Conservation (phyloP, 2,797 vertebrate genomes). For the Botia almorhae region DNA sequence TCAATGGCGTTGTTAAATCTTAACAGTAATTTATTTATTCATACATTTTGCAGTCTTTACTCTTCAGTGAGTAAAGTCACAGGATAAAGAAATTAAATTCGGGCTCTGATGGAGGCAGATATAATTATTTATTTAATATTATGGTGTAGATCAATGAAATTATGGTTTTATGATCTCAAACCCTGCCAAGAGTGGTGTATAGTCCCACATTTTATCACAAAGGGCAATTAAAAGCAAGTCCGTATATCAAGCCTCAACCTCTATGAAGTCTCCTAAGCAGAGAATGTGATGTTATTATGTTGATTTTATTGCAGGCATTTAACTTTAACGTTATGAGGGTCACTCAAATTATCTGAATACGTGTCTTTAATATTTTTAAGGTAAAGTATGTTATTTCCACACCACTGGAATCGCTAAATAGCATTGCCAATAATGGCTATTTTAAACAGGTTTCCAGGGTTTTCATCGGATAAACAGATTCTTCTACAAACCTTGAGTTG, state of each 20-base stretch:
- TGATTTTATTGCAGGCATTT: conserved; percentile 44
- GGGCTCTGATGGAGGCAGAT: conserved; percentile 65
- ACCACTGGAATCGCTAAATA: neutral
- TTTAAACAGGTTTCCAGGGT: too few species aligned
- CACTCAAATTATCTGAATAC: conserved; percentile 21
- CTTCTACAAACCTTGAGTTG: too few species aligned
- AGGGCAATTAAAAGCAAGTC: conserved; percentile 71
- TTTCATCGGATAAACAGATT: too few species aligned
- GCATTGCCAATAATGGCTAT: neutral
- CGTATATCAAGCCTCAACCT: conserved; percentile 67
- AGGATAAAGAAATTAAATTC: conserved; percentile 63
- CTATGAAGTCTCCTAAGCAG: neutral
- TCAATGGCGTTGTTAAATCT: neutral
- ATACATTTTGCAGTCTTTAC: neutral
- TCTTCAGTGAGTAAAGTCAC: conserved; percentile 8
- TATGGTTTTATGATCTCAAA: conserved; percentile 73
- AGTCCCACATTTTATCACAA: conserved; percentile 71
- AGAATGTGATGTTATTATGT: conserved; percentile 34
- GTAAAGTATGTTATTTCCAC: neutral
- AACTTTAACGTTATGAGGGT: conserved; percentile 21
- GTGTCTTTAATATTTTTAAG: conserved; percentile 1
- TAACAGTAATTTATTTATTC: neutral
- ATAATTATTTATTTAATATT: conserved; percentile 72
- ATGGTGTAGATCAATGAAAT: conserved; percentile 75
- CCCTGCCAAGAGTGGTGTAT: conserved; percentile 69